phyloP scores from a whole-genome alignment of 2,113 vertebrate genomes.

The Pollachius pollachius region DNA sequence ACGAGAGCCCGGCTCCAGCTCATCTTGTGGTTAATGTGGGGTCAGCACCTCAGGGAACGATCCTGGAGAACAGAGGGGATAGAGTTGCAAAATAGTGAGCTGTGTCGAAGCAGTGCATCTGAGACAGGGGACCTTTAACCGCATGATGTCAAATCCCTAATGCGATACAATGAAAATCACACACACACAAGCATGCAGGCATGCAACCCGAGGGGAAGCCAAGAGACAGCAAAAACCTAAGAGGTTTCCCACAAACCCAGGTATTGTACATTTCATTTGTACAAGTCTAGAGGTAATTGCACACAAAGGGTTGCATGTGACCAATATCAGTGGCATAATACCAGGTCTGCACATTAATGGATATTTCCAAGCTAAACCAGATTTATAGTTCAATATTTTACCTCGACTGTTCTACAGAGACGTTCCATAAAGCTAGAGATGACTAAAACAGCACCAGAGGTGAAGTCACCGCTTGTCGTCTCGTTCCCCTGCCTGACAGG shows the following conservation, averaged over 20 bases:
- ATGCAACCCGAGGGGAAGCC: not conserved
- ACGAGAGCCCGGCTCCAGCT: constrained; percentile 46
- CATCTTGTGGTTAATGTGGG: constrained; percentile 52
- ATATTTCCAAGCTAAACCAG: not conserved
- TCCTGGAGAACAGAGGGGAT: constrained; percentile 45
- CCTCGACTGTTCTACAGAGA: constrained; percentile 1
- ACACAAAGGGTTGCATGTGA: too few relatives aligned
- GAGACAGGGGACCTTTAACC: constrained; percentile 32
- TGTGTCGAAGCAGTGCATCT: constrained; percentile 30
- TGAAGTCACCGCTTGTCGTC: constrained; percentile 1
- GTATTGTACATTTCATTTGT: too few relatives aligned
- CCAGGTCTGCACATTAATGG: not conserved
- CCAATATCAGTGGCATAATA: too few relatives aligned
- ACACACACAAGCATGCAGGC: not conserved
- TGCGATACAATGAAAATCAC: not conserved
- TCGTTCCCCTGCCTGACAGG: too few relatives aligned
- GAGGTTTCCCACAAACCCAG: too few relatives aligned
- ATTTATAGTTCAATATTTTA: constrained; percentile 10
- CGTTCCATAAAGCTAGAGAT: constrained; percentile 1
- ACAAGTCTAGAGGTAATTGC: too few relatives aligned
- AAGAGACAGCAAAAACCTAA: too few relatives aligned
- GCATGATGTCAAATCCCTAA: constrained; percentile 48
- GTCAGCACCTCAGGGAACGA: constrained; percentile 47
- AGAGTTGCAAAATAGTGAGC: constrained; percentile 53
- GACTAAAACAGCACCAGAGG: constrained; percentile 5